A percentile compares a stretch with the other conserved stretches of the same genome.
Conservation (phyloP, 2,888 invertebrate species). For the Acronicta aceris region DNA sequence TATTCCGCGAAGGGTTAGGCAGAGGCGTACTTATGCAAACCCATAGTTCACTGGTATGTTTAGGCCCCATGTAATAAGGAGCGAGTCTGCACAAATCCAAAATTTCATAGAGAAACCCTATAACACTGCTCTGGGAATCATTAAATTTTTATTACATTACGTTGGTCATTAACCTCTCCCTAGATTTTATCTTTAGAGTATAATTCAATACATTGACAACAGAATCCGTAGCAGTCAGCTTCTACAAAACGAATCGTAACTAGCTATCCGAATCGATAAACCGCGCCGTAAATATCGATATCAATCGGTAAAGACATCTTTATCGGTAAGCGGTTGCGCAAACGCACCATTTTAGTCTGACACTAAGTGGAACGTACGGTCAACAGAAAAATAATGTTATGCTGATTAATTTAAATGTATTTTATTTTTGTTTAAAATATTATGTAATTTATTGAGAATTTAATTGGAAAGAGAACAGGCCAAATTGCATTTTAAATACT, state of each 20-base stretch:
- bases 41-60: no score
- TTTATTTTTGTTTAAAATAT: no score
- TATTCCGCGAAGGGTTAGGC: no score
- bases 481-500: no score
- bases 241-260: constrained; percentile 4
- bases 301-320: constrained; percentile 54
- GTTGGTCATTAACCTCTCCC: not conserved
- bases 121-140: no score
- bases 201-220: not conserved
- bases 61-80: no score
- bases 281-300: constrained; percentile 49
- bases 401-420: no score
- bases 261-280: constrained; percentile 25
- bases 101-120: no score
- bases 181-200: not conserved
- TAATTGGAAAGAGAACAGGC: no score
- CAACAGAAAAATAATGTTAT: constrained; percentile 49
- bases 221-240: not conserved
- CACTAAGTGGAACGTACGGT: constrained; percentile 61
- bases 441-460: no score
- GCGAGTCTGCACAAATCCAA: no score
- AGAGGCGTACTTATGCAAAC: no score
- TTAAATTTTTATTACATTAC: not conserved
- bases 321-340: constrained; percentile 54
- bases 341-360: constrained; percentile 39